phyloP scores from a whole-genome alignment of 2,797 vertebrate genomes.

The Clamator glandarius region DNA sequence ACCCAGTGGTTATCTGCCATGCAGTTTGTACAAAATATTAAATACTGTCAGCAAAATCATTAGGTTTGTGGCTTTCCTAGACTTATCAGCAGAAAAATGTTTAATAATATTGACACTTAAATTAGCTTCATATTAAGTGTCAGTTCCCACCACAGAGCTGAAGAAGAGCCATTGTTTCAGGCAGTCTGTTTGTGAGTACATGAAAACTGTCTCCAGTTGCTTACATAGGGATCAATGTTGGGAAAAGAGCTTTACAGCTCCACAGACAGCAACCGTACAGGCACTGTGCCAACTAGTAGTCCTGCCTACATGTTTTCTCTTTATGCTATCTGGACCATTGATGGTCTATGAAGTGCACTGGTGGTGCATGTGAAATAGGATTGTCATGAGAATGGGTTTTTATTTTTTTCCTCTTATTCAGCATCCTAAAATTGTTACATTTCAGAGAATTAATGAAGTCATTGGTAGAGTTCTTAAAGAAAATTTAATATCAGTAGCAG shows the following conservation, averaged over 20 bases:
- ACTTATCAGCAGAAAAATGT: constrained; percentile 31
- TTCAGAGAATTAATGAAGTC: neutral
- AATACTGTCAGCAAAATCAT: neutral
- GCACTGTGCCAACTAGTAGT: constrained; percentile 11
- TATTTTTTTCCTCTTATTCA: neutral
- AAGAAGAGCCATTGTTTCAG: constrained; percentile 62
- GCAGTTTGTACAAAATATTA: neutral
- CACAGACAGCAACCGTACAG: neutral
- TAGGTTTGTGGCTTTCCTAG: neutral
- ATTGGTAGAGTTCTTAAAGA: neutral
- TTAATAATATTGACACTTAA: constrained; percentile 63
- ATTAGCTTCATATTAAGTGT: constrained; percentile 59
- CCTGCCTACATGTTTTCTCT: neutral
- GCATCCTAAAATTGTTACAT: neutral
- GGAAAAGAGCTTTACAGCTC: constrained; percentile 48
- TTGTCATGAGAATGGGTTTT: neutral
- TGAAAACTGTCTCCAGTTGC: constrained; percentile 26
- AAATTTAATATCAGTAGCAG: neutral
- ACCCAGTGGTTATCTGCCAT: neutral
- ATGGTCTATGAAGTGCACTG: neutral
- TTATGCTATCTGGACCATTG: neutral
- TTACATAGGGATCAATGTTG: constrained; percentile 51
- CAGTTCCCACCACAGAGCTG: constrained; percentile 38
- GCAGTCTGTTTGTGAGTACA: constrained; percentile 32
- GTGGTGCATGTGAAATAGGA: neutral